phyloP scores from a whole-genome alignment of 2,888 invertebrate genomes.

The Drosophila setosimentum region DNA sequence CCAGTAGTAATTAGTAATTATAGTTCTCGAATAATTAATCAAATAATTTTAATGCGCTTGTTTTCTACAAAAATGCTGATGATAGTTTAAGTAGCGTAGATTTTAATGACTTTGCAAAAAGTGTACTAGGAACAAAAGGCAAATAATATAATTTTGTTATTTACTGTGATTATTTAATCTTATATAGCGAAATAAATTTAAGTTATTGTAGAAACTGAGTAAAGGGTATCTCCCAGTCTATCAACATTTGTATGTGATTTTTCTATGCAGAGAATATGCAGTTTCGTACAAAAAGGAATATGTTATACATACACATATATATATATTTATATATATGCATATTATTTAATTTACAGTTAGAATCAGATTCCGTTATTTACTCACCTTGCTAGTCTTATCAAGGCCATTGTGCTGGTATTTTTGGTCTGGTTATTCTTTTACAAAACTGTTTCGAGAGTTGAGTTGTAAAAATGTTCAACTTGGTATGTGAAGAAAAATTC shows the following conservation, averaged over 20 bases:
- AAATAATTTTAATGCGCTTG: not conserved
- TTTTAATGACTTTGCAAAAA: not conserved
- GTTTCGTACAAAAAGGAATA: not conserved
- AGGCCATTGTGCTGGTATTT: conserved; percentile 70
- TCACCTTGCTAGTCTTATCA: conserved; percentile 83
- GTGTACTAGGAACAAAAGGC: not conserved
- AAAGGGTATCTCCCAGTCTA: not conserved
- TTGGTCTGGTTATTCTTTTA: conserved; percentile 34
- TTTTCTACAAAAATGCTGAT: not conserved
- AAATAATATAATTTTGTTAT: not conserved
- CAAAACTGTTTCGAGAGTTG: conserved; percentile 40
- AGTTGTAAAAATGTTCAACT: conserved; percentile 46
- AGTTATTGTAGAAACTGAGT: not conserved
- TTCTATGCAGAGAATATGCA: not conserved
- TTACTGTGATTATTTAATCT: not conserved
- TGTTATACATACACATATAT: not conserved
- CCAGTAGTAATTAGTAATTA: not conserved
- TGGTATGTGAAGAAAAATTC: conserved; percentile 44
- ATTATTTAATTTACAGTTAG: not conserved
- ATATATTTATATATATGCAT: not conserved
- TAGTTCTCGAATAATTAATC: not conserved
- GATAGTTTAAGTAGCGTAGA: not conserved
- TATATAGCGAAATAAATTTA: not conserved
- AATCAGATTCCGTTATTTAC: conserved; percentile 37
- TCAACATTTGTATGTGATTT: not conserved